phyloP scores from a whole-genome alignment of 2,797 vertebrate species.

The Eremophila alpestris region DNA sequence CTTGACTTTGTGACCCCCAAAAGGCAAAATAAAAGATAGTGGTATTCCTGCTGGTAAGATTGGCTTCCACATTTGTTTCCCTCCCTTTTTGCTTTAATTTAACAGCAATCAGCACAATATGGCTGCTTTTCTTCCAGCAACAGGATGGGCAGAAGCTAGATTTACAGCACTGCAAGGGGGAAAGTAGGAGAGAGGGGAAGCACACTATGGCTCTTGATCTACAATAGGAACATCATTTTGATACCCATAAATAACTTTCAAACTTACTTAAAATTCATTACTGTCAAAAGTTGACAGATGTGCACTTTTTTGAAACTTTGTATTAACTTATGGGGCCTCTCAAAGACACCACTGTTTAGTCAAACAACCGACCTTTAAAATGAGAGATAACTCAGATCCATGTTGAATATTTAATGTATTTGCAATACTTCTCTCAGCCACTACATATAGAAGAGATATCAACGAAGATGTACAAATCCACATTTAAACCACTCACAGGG shows the following conservation, averaged over 20 bases:
- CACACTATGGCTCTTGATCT: conserved; percentile 69
- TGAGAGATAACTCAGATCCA: background rate
- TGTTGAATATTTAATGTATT: background rate
- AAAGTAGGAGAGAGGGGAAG: conserved; percentile 77
- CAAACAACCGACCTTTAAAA: background rate
- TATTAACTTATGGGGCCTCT: conserved; percentile 64
- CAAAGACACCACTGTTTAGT: background rate
- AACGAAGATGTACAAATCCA: background rate
- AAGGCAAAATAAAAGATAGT: conserved; percentile 84
- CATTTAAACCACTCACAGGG: background rate
- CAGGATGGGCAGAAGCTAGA: conserved; percentile 85
- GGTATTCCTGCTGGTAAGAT: conserved; percentile 84
- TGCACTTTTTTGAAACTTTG: conserved; percentile 70
- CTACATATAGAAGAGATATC: background rate
- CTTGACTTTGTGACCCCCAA: conserved; percentile 94
- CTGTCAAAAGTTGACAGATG: conserved; percentile 87
- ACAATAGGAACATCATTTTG: conserved; percentile 84
- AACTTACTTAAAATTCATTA: conserved; percentile 91
- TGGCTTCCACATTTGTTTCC: conserved; percentile 80
- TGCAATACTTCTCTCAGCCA: background rate
- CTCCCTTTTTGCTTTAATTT: conserved; percentile 91
- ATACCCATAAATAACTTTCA: conserved; percentile 81
- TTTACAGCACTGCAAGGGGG: conserved; percentile 80
- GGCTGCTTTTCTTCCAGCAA: conserved; percentile 83
- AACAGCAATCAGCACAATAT: conserved; percentile 93